phyloP scores from a whole-genome alignment of 2,888 invertebrate genomes.

The Opisthograptis luteolata region DNA sequence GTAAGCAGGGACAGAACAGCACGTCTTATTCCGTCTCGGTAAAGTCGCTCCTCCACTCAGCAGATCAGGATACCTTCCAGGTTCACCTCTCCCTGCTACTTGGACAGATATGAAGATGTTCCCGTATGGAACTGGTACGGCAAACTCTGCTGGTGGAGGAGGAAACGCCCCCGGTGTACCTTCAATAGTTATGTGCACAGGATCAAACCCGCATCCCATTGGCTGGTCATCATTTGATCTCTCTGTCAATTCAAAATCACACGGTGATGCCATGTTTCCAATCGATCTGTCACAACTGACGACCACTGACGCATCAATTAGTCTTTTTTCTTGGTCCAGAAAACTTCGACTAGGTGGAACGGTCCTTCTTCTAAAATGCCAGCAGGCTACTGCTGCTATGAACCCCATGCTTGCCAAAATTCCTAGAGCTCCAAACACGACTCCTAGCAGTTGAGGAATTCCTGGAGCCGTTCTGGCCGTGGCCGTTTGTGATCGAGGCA shows the following conservation, averaged over 20 bases:
- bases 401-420: conserved; percentile 88
- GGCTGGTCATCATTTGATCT: conserved; percentile 74
- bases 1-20: conserved; percentile 87
- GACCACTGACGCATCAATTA: conserved; percentile 90
- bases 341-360: conserved; percentile 88
- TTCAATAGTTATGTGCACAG: conserved; percentile 86
- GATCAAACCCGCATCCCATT: conserved; percentile 81
- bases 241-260: conserved; percentile 79
- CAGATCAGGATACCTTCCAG: conserved; percentile 89
- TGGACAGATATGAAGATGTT: conserved; percentile 95
- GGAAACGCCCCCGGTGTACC: conserved; percentile 79
- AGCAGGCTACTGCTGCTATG: conserved; percentile 77
- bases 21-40: conserved; percentile 77
- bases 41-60: conserved; percentile 80
- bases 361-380: conserved; percentile 89
- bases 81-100: conserved; percentile 83
- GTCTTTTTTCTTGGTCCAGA: conserved; percentile 94
- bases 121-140: conserved; percentile 84
- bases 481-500: conserved; percentile 87
- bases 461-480: conserved; percentile 90
- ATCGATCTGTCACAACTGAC: conserved; percentile 87
- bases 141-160: conserved; percentile 81
- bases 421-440: conserved; percentile 89
- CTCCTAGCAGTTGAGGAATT: conserved; percentile 89
- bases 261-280: conserved; percentile 85